These are phyloP conservation scores for Nasonia giraulti DNA, from an alignment of 1,140 invertebrate species.

Conservation along the genomic window DNA sequence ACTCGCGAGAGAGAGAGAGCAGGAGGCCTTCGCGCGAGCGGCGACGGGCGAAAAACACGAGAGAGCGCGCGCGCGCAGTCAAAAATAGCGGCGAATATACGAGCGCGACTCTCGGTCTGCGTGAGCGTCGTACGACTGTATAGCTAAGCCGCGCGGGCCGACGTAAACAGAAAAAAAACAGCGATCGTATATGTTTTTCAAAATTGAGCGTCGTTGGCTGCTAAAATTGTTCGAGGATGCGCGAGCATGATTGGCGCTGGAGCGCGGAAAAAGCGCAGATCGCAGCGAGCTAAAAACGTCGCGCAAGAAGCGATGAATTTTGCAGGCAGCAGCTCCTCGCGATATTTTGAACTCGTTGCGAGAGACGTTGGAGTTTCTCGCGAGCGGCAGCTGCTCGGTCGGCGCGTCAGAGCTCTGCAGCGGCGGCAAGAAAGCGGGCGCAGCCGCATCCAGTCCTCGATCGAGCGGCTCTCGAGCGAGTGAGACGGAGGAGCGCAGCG, in stretches of 20 bases:
- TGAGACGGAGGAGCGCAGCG: not conserved
- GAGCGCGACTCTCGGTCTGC: no score
- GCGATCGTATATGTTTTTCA: no score
- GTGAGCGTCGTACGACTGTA: no score
- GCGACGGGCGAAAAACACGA: conserved; percentile 17
- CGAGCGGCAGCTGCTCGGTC: not conserved
- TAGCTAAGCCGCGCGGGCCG: no score
- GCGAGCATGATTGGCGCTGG: no score
- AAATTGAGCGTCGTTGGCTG: no score
- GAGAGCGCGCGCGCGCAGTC: conserved; percentile 56
- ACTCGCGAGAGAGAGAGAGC: not conserved
- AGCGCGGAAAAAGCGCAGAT: no score
- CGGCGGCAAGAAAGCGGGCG: conserved; percentile 42
- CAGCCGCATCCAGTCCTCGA: conserved; percentile 45
- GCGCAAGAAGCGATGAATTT: no score
- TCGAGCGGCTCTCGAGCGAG: conserved; percentile 18
- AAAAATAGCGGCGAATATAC: conserved; percentile 57
- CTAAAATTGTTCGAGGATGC: no score
- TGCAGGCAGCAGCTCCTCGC: no score
- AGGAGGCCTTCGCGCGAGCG: conserved; percentile 21
- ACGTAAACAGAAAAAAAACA: not conserved
- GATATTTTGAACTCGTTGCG: not conserved
- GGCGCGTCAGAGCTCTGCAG: conserved; percentile 54
- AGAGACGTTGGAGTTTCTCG: not conserved
- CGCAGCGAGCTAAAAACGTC: no score